These are phyloP conservation scores for Melipona quadrifasciata DNA, from an alignment of 1,140 invertebrate species.

Conservation along the genomic window DNA sequence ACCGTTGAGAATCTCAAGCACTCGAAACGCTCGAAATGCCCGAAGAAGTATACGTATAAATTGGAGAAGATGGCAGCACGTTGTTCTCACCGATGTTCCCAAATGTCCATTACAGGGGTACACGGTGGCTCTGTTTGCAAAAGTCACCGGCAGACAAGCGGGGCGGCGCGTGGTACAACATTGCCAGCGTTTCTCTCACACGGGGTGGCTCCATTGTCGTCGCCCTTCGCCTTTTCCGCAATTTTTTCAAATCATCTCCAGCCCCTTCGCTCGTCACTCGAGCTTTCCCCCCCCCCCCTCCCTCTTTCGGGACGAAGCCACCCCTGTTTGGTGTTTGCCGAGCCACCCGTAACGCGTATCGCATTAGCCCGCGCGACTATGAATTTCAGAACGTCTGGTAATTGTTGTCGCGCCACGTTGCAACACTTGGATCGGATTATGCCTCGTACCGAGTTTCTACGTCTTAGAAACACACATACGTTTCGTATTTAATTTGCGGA, in stretches of 20 bases:
- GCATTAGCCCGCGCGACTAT: conserved; percentile 71
- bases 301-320: conserved; percentile 1
- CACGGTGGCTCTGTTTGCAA: conserved; percentile 73
- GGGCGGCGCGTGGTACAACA: conserved; percentile 65
- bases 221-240: conserved; percentile 52
- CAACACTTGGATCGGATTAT: neutral
- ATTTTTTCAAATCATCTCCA: conserved; percentile 43
- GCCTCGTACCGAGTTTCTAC: neutral
- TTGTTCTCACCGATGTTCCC: conserved; percentile 42
- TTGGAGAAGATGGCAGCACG: neutral
- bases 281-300: neutral
- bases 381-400: conserved; percentile 67
- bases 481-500: no score
- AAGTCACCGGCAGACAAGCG: conserved; percentile 81
- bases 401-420: conserved; percentile 59
- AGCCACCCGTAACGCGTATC: conserved; percentile 77
- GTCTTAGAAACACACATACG: no score
- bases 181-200: conserved; percentile 73
- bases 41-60: neutral
- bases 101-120: conserved; percentile 50
- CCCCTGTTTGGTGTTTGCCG: conserved; percentile 71
- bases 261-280: conserved; percentile 29
- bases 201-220: conserved; percentile 75
- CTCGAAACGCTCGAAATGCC: no score
- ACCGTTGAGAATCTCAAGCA: neutral